A percentile compares a stretch with the other conserved stretches of the same genome.
Conservation (phyloP, 2,797 vertebrate species). For the Rhyacichthys aspro region DNA sequence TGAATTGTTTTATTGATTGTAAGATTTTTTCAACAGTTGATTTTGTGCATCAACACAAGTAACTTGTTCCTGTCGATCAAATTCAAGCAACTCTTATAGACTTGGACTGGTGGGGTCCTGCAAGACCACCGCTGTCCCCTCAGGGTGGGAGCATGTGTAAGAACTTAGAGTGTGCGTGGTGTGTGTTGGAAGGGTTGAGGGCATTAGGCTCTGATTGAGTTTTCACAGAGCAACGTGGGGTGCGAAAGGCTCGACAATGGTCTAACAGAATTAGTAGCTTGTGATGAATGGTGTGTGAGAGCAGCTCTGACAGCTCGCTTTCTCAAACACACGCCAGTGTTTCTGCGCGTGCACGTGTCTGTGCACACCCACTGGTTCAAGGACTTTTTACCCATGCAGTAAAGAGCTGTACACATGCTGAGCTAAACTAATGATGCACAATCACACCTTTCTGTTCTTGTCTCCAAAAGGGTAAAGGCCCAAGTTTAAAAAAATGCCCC, state of each 20-base stretch:
- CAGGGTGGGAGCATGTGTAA: slow-evolving; percentile 53
- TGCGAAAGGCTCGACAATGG: slow-evolving; percentile 95
- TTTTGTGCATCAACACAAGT: slow-evolving; percentile 23
- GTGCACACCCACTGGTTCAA: slow-evolving; percentile 71
- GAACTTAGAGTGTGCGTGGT: slow-evolving; percentile 50
- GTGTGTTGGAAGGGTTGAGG: slow-evolving; percentile 76
- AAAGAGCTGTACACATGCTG: slow-evolving; percentile 23
- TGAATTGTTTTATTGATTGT: slow-evolving; percentile 28
- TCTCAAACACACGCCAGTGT: slow-evolving; percentile 83
- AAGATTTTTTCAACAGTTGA: neutral
- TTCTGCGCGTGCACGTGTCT: slow-evolving; percentile 10
- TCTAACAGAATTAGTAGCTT: slow-evolving; percentile 98
- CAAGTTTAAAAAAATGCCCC: slow-evolving; percentile 39
- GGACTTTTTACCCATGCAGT: slow-evolving; percentile 83
- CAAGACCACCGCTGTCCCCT: slow-evolving; percentile 62
- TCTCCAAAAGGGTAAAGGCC: slow-evolving; percentile 26
- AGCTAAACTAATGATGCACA: slow-evolving; percentile 35
- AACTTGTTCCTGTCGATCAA: slow-evolving; percentile 61
- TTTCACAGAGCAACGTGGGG: slow-evolving; percentile 92
- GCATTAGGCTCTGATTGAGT: slow-evolving; percentile 98
- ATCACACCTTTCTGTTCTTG: slow-evolving; percentile 7
- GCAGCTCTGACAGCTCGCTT: slow-evolving; percentile 94
- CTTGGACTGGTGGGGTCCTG: slow-evolving; percentile 58
- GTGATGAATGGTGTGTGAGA: slow-evolving; percentile 98
- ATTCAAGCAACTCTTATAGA: slow-evolving; percentile 60